Base-by-base conservation (phyloP, 2,797 vertebrate genomes). In the Platalea minor region DNA sequence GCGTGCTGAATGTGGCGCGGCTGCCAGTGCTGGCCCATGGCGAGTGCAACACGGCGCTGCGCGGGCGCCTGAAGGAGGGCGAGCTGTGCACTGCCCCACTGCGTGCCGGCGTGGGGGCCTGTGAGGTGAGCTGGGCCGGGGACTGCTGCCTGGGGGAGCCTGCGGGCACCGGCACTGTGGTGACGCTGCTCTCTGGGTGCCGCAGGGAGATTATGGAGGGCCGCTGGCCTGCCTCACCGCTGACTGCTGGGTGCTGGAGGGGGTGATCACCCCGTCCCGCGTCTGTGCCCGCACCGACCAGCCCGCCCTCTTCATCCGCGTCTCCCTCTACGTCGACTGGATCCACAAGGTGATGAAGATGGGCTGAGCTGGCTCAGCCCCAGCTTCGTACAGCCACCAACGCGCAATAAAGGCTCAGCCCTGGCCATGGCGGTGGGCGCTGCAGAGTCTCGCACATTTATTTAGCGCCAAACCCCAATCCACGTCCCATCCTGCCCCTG, bases 231-330 rank as follows among this genome's bases (percentile, higher is more conserved):
- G 99, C 97, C 98, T 99, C 97, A 99, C 99, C 6, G 98, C 98
- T 1, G 98, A 99, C 96, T 99, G 99, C 98, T 99, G 99, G 99
- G 99, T 99, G 68, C 98, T 99, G 19, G 98, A 99, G 95, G 99
- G 99, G 11, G 98, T 99, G 79, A 99, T 99, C 95, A 99, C 99
- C 74, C 99, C 99, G 16, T 99, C 99, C 97, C 98, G 99, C 7
- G 98, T 99, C 85, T 99, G 99, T 0, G 99, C 99, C 81, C 98
- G 99, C 97, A 98, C 97, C 0, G 98, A 98, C 20, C 98, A 99
- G 94, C 99, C 99, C 5, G 99, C 98, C 74, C 98, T 99, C 97
- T 99, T 99, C 97, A 98, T 98, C 93, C 99, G 99, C 0, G 98
- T 99, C 72, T 99, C 99, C 1, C 97, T 99, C 78, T 99, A 99